Conservation (phyloP, 2,888 invertebrate genomes). For the Lypha dubia region DNA sequence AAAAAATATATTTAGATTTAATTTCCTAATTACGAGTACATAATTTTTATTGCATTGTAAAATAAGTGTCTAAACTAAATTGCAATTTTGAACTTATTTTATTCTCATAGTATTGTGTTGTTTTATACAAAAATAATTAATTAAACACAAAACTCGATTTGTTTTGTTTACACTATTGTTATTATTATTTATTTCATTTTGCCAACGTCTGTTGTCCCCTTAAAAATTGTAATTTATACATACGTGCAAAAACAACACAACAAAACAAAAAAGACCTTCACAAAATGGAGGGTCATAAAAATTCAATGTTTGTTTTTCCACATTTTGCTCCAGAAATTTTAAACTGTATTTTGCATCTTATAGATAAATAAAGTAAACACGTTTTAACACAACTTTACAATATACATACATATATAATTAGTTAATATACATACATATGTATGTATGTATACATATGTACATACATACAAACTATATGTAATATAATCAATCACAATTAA, state of each 20-base stretch:
- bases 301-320: neutral
- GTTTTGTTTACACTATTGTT: slow-evolving; percentile 6
- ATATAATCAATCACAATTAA: slow-evolving; percentile 45
- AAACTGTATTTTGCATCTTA: slow-evolving; percentile 36
- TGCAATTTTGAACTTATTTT: slow-evolving; percentile 53
- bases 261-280: neutral
- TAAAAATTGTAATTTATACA: slow-evolving; percentile 12
- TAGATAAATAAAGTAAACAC: slow-evolving; percentile 43
- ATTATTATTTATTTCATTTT: slow-evolving; percentile 30
- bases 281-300: slow-evolving; percentile 8
- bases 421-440: neutral
- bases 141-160: slow-evolving; percentile 23
- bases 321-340: slow-evolving; percentile 8
- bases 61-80: slow-evolving; percentile 58
- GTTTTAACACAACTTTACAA: slow-evolving; percentile 34
- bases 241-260: neutral
- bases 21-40: slow-evolving; percentile 40
- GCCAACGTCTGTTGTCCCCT: neutral
- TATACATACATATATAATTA: too few relatives aligned
- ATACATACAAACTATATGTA: slow-evolving; percentile 28
- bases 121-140: slow-evolving; percentile 37
- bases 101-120: slow-evolving; percentile 42
- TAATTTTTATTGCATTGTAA: slow-evolving; percentile 64
- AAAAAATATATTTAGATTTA: slow-evolving; percentile 28
- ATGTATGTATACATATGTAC: neutral